Percentiles rank a stretch among this genome's conserved stretches.
Evolutionary conservation across 2,113 vertebrate genomes (phyloP).

Genomic region (Neofelis nebulosa): DNA sequence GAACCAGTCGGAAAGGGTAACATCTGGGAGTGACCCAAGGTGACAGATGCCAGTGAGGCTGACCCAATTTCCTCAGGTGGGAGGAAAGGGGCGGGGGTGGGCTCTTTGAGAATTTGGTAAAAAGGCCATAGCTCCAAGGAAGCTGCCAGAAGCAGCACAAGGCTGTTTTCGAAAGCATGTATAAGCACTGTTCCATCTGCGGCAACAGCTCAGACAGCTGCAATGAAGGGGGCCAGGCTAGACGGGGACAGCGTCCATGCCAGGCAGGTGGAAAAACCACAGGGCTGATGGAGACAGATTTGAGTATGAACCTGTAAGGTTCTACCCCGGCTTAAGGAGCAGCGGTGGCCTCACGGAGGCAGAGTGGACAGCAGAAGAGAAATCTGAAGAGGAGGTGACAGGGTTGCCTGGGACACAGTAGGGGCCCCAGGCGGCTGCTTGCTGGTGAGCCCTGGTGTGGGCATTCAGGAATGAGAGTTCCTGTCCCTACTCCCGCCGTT

Average conservation of each 20-base stretch:
- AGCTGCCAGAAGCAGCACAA: neutral
- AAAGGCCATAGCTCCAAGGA: neutral
- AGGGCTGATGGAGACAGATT: neutral
- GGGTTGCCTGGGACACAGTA: neutral
- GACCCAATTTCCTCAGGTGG: neutral
- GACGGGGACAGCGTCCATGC: rapidly evolving
- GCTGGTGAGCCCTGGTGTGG: neutral
- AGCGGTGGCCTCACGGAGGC: neutral
- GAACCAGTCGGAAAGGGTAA: neutral
- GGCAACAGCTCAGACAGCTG: neutral
- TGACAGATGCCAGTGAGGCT: neutral
- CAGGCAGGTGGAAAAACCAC: neutral
- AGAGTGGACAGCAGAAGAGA: rapidly evolving
- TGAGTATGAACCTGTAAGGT: neutral
- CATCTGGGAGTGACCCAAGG: neutral
- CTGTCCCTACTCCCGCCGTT: neutral
- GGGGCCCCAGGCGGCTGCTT: rapidly evolving
- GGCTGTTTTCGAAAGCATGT: neutral
- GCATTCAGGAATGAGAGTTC: neutral
- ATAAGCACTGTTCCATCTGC: neutral
- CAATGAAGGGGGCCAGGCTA: neutral
- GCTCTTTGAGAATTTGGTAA: neutral
- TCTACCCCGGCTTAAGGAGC: neutral
- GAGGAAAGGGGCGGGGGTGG: neutral
- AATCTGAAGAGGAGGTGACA: neutral